A percentile compares a stretch with the other conserved stretches of the same genome.
Conservation (phyloP, 2,797 vertebrate genomes). For the Distichodus sexfasciatus region DNA sequence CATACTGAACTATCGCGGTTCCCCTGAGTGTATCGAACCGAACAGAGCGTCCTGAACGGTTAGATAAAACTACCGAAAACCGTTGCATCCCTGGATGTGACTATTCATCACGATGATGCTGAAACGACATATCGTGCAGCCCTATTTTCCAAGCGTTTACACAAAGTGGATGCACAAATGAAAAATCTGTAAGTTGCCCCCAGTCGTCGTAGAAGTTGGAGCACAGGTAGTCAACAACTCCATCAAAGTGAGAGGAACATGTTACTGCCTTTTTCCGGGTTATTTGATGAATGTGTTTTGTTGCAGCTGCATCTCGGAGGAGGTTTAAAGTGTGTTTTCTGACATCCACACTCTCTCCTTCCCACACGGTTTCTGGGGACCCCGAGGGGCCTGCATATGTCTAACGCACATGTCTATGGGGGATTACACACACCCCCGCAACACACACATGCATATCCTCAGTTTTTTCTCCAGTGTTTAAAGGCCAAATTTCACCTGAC, state of each 20-base stretch:
- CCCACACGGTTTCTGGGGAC: not conserved
- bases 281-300: not conserved
- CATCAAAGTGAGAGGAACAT: not conserved
- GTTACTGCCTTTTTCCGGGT: not conserved
- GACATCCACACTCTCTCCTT: not conserved
- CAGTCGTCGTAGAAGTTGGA: no score
- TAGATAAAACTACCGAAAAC: no score
- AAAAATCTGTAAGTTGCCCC: no score
- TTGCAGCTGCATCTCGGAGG: not conserved
- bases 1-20: no score
- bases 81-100: no score
- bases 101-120: no score
- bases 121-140: no score
- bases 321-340: not conserved
- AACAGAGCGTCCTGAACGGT: no score
- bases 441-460: not conserved
- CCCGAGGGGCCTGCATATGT: conserved; percentile 17
- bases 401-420: conserved; percentile 16
- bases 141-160: no score
- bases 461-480: conserved; percentile 20
- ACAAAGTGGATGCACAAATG: no score
- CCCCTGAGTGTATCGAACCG: no score
- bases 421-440: conserved; percentile 11
- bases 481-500: not conserved
- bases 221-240: not conserved